Evolutionary conservation across 2,113 vertebrate species (phyloP).

Genomic region (Saguinus midas): DNA sequence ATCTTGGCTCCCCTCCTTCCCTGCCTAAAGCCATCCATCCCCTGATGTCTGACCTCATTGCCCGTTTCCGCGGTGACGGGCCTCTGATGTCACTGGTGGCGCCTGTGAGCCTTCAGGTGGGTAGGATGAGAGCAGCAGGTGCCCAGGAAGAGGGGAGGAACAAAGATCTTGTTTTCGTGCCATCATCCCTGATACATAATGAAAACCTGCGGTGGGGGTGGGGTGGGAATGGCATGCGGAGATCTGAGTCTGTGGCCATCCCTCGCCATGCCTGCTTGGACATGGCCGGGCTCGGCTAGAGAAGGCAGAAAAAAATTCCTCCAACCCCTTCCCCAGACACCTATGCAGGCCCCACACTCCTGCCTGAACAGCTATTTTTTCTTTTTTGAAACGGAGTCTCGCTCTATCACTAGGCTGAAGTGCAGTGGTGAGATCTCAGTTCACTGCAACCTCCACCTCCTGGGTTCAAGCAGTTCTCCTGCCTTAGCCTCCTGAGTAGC

Average conservation of each 20-base stretch:
- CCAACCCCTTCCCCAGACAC: neutral
- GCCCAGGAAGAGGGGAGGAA: neutral
- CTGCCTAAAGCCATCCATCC: neutral
- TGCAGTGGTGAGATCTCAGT: no score
- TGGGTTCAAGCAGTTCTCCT: no score
- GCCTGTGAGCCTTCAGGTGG: neutral
- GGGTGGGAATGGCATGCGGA: neutral
- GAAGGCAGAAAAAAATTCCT: neutral
- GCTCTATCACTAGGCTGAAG: no score
- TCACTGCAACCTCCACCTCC: no score
- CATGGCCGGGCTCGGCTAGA: rapidly evolving
- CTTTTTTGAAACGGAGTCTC: no score
- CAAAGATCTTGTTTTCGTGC: neutral
- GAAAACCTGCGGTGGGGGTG: neutral
- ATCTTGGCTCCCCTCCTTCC: neutral
- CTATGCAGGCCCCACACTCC: neutral
- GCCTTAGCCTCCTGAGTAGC: no score
- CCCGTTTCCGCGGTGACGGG: rapidly evolving
- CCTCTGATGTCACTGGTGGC: slow-evolving; percentile 4
- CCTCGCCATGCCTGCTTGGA: neutral
- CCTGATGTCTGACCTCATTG: slow-evolving; percentile 32
- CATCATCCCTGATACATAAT: neutral
- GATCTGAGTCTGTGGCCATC: rapidly evolving
- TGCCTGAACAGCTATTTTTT: neutral
- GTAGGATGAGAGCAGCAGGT: neutral